A percentile compares a stretch with the other conserved stretches of the same genome.
Evolutionary conservation across 2,797 vertebrate genomes (phyloP).

Genomic region (Buphagus erythrorhynchus): DNA sequence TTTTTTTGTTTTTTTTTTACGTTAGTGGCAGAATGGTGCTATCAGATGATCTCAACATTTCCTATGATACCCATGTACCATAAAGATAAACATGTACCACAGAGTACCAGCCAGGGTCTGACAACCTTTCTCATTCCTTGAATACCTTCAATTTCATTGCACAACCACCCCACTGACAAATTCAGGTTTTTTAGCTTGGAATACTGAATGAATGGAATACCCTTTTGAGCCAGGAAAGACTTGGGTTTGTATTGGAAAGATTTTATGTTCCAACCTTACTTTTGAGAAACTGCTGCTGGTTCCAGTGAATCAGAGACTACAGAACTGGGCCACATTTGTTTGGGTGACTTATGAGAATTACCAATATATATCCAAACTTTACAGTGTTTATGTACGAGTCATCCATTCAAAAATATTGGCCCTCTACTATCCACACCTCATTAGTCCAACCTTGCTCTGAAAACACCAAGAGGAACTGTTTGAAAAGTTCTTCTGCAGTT

Average conservation of each 20-base stretch:
- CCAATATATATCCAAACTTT: not conserved
- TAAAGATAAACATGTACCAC: not conserved
- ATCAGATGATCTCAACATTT: not conserved
- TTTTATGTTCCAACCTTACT: not conserved
- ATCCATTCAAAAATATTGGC: not conserved
- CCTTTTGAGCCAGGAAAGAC: not conserved
- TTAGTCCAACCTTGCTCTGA: constrained; percentile 11
- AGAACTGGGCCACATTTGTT: not conserved
- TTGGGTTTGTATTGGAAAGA: not conserved
- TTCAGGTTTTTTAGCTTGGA: not conserved
- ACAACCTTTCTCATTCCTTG: not conserved
- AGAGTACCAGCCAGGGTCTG: not conserved
- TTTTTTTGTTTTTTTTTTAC: not conserved
- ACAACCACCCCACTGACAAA: not conserved
- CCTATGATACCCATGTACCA: fast-evolving
- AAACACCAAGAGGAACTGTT: not conserved
- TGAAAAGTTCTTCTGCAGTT: not conserved
- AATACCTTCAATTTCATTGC: not conserved
- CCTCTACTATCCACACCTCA: not conserved
- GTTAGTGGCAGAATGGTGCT: not conserved
- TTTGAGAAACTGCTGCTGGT: not conserved
- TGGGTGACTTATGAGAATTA: not conserved
- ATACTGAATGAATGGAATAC: not conserved
- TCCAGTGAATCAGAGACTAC: not conserved
- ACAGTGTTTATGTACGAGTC: not conserved